Evolutionary conservation across 35 echinoderm and acorn worm species (phyloP).

Genomic region (Diadema setosum): DNA sequence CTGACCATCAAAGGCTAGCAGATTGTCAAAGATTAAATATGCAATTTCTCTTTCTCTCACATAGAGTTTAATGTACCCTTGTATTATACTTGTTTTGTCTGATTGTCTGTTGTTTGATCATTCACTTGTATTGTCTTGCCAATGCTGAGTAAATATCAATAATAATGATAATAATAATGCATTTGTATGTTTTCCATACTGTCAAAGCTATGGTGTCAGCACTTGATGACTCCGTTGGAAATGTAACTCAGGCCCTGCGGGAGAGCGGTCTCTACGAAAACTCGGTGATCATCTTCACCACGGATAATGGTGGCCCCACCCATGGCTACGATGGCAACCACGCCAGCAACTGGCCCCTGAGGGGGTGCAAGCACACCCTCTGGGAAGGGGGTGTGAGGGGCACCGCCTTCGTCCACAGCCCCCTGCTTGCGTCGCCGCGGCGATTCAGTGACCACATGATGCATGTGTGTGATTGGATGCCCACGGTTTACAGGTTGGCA

Average conservation of each 20-base stretch:
- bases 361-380: constrained; percentile 75
- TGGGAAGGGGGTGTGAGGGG: constrained; percentile 97
- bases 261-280: constrained; percentile 63
- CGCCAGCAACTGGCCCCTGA: constrained; percentile 84
- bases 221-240: constrained; percentile 79
- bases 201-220: constrained; percentile 95
- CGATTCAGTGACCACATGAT: constrained; percentile 68
- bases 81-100: too few relatives aligned
- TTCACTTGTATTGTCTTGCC: too few relatives aligned
- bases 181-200: too few relatives aligned
- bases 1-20: too few relatives aligned
- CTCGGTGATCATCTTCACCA: constrained; percentile 88
- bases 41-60: too few relatives aligned
- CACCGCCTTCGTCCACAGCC: constrained; percentile 63
- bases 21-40: too few relatives aligned
- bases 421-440: constrained; percentile 55
- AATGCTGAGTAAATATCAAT: too few relatives aligned
- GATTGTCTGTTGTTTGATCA: too few relatives aligned
- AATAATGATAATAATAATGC: too few relatives aligned
- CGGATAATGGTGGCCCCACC: constrained; percentile 91
- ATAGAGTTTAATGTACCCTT: too few relatives aligned
- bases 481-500: constrained; percentile 68
- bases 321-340: constrained; percentile 79
- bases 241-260: constrained; percentile 53
- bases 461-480: constrained; percentile 85